Percentiles rank a stretch among this genome's conserved stretches.
phyloP scores from a whole-genome alignment of 2,888 invertebrate species.

The Kuschelorhynchus macadamiae region DNA sequence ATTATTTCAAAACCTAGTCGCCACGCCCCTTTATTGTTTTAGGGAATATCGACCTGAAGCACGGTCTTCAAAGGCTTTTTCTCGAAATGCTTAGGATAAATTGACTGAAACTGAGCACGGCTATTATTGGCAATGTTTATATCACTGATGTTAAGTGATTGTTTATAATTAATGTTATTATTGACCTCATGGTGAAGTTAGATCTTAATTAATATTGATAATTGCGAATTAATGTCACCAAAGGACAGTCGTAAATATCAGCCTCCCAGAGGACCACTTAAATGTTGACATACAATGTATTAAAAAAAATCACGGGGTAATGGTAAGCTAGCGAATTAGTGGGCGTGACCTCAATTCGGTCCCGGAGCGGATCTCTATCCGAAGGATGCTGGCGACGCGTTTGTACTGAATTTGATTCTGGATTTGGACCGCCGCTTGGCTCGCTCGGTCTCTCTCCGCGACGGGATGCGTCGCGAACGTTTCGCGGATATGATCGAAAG shows the following conservation, averaged over 20 bases:
- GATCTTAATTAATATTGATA: no score
- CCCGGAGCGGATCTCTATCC: conserved; percentile 36
- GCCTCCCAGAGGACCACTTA: no score
- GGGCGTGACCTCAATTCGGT: conserved; percentile 46
- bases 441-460: conserved; percentile 19
- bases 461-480: conserved; percentile 35
- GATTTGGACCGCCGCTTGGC: conserved; percentile 15
- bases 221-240: no score
- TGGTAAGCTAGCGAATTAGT: conserved; percentile 39
- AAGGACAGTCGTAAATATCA: no score
- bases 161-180: no score
- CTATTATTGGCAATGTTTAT: no score
- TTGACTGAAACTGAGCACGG: no score
- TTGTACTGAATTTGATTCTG: conserved; percentile 45
- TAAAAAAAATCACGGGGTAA: conserved; percentile 19
- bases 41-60: conserved; percentile 26
- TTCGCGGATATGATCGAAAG: conserved; percentile 46
- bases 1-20: conserved; percentile 20
- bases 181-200: no score
- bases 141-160: no score
- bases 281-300: no score
- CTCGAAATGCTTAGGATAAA: no score
- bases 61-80: neutral
- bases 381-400: conserved; percentile 37
- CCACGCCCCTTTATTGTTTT: conserved; percentile 46